phyloP scores from a whole-genome alignment of 2,888 invertebrate species.

The Tenthredo distinguenda region DNA sequence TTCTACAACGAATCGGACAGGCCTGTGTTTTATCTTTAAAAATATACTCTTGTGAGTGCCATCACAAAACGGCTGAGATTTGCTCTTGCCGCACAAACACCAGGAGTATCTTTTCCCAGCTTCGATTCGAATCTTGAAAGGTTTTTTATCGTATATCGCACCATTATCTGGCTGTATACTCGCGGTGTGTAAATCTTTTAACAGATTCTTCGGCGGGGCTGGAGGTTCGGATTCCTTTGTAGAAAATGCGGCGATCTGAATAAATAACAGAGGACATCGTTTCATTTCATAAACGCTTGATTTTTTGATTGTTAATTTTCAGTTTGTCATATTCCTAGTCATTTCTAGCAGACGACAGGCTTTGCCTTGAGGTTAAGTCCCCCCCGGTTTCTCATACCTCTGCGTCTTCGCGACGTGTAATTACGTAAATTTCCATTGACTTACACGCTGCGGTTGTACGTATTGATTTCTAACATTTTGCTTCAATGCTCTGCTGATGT shows the following conservation, averaged over 20 bases:
- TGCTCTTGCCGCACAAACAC: slow-evolving; percentile 97
- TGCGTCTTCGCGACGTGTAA: background rate
- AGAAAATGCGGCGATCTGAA: background rate
- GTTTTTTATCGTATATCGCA: slow-evolving; percentile 91
- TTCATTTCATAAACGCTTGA: background rate
- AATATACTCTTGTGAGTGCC: slow-evolving; percentile 91
- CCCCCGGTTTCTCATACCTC: background rate
- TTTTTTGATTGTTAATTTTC: background rate
- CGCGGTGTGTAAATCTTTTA: slow-evolving; percentile 83
- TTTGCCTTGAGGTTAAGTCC: slow-evolving; percentile 1
- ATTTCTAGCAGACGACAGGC: slow-evolving; percentile 24
- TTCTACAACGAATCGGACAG: slow-evolving; percentile 90
- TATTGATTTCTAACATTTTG: slow-evolving; percentile 13
- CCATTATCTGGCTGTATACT: slow-evolving; percentile 86
- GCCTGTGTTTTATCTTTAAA: slow-evolving; percentile 88
- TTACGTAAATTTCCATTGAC: background rate
- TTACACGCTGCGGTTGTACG: slow-evolving; percentile 20
- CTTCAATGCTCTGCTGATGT: background rate
- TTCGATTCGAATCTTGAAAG: slow-evolving; percentile 88
- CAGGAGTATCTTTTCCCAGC: slow-evolving; percentile 84
- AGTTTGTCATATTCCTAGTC: too few species aligned
- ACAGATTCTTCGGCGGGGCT: slow-evolving; percentile 85
- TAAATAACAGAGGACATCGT: background rate
- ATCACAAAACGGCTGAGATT: slow-evolving; percentile 96
- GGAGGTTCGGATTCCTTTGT: slow-evolving; percentile 70